Conservation (phyloP, 2,113 vertebrate species). For the Leucopsar rothschildi region DNA sequence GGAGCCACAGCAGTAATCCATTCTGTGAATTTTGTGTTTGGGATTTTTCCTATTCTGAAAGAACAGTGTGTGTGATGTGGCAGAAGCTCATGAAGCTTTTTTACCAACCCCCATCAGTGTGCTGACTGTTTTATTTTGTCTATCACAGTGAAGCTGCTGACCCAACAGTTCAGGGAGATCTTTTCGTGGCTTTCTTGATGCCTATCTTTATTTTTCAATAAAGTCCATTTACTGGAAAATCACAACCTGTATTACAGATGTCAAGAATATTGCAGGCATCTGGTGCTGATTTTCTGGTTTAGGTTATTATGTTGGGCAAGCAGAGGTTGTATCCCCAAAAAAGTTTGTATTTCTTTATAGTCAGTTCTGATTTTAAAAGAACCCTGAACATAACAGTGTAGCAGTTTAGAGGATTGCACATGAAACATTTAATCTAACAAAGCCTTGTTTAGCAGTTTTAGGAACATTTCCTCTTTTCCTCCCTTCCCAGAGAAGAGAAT, state of each 20-base stretch:
- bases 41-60: not conserved
- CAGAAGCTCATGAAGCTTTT: not conserved
- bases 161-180: not conserved
- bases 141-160: not conserved
- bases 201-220: too few relatives aligned
- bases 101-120: not conserved
- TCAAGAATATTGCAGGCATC: not conserved
- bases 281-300: not conserved
- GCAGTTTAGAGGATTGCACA: not conserved
- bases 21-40: not conserved
- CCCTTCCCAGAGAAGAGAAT: not conserved
- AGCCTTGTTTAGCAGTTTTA: not conserved
- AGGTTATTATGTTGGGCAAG: not conserved
- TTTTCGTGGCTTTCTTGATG: not conserved
- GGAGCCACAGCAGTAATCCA: not conserved
- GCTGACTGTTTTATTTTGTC: not conserved
- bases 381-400: not conserved
- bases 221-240: not conserved
- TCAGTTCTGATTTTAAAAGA: not conserved
- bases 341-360: not conserved
- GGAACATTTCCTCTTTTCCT: not conserved
- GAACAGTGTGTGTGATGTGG: not conserved
- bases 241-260: not conserved
- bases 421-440: not conserved
- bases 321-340: not conserved